Percentiles rank a stretch among this genome's conserved stretches.
These are phyloP conservation scores for Caiman crocodilus DNA, from an alignment of 2,797 vertebrate species.

Conservation along the genomic window DNA sequence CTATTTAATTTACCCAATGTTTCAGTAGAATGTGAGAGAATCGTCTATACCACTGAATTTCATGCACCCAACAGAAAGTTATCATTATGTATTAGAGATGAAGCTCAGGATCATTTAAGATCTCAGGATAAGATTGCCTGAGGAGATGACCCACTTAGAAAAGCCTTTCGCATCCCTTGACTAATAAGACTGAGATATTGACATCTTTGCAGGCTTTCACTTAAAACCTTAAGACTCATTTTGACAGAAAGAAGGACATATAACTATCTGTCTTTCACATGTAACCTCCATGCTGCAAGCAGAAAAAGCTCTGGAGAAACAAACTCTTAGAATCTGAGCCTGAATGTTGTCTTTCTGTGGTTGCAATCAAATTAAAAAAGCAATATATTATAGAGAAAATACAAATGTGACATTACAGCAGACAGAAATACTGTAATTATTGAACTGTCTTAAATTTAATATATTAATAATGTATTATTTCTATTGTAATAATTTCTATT, in stretches of 20 bases:
- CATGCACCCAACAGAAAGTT: not conserved
- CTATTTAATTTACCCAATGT: not conserved
- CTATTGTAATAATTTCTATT: too few relatives aligned
- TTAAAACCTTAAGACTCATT: slow-evolving; percentile 10
- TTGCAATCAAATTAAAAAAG: not conserved
- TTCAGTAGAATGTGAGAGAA: fast-evolving
- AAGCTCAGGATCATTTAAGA: not conserved
- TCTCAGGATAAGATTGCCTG: not conserved
- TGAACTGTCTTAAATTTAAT: not conserved
- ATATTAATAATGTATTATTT: not conserved
- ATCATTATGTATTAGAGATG: not conserved
- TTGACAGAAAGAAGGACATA: slow-evolving; percentile 7
- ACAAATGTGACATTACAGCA: not conserved
- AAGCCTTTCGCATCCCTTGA: not conserved
- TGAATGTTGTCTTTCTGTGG: not conserved
- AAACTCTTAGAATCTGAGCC: not conserved
- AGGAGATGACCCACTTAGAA: slow-evolving; percentile 35
- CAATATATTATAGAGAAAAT: not conserved
- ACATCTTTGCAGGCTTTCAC: slow-evolving; percentile 5
- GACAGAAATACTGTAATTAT: not conserved
- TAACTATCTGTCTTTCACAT: not conserved
- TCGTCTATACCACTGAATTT: not conserved
- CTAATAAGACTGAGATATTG: not conserved
- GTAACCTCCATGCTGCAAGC: not conserved
- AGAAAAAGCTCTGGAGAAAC: not conserved